These are phyloP conservation scores for Alloscopus bannaensis DNA, from an alignment of 2,888 invertebrate genomes.

Conservation along the genomic window DNA sequence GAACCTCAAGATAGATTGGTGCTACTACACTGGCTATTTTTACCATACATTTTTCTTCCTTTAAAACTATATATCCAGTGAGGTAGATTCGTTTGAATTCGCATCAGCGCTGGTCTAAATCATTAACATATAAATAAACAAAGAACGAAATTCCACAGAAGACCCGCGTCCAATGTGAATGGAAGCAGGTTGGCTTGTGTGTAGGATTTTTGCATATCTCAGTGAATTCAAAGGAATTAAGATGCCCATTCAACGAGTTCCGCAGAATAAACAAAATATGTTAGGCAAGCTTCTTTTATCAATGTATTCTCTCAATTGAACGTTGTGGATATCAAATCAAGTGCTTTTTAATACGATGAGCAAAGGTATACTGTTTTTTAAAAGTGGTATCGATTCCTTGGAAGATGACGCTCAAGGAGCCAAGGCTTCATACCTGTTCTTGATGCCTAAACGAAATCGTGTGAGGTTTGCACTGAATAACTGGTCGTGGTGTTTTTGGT, in stretches of 20 bases:
- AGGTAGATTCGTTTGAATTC: slow-evolving; percentile 17
- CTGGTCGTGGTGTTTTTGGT: slow-evolving; percentile 27
- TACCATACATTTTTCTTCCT: no score
- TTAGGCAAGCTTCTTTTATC: neutral
- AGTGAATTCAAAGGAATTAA: slow-evolving; percentile 33
- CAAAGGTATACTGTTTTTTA: neutral
- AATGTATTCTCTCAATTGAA: neutral
- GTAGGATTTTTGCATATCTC: slow-evolving; percentile 11
- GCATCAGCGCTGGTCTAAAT: slow-evolving; percentile 11
- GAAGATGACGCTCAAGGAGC: slow-evolving; percentile 5
- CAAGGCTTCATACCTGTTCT: neutral
- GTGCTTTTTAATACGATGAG: slow-evolving; percentile 4
- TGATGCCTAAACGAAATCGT: slow-evolving; percentile 24
- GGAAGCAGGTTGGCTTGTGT: neutral
- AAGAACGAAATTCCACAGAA: slow-evolving; percentile 19
- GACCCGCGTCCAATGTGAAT: neutral
- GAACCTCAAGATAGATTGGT: no score
- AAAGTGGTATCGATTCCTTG: neutral
- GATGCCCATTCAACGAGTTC: neutral
- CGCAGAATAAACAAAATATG: neutral
- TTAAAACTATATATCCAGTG: no score
- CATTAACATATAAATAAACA: slow-evolving; percentile 53
- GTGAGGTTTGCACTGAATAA: slow-evolving; percentile 11
- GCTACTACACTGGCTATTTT: no score
- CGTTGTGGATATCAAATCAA: slow-evolving; percentile 2